Conservation (phyloP, 2,888 invertebrate species). For the Ganaspis brasiliensis region DNA sequence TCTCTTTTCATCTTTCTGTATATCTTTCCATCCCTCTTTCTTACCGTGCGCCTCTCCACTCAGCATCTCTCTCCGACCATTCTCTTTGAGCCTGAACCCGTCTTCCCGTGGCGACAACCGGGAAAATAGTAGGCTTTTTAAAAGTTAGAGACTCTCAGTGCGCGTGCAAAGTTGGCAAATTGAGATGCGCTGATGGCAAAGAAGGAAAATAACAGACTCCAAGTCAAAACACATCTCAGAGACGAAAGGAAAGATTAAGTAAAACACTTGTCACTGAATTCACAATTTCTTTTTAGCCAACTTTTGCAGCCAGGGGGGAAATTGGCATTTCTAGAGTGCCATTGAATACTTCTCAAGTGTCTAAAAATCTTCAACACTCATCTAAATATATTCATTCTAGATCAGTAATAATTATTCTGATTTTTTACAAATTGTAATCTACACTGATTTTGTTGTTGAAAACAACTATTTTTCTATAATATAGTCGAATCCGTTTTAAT, state of each 20-base stretch:
- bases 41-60: background rate
- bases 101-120: constrained; percentile 18
- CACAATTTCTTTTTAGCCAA: constrained; percentile 26
- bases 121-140: constrained; percentile 42
- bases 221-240: constrained; percentile 38
- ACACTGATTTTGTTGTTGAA: too few species aligned
- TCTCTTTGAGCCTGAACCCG: background rate
- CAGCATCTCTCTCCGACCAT: background rate
- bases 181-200: constrained; percentile 37
- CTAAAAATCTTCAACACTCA: background rate
- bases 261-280: constrained; percentile 44
- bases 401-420: too few species aligned
- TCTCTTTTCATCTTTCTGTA: constrained; percentile 43
- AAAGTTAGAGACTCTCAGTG: constrained; percentile 31
- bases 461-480: too few species aligned
- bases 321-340: background rate
- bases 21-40: constrained; percentile 10
- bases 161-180: constrained; percentile 29
- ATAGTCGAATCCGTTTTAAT: too few species aligned
- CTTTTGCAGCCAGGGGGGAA: background rate
- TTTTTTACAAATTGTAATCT: too few species aligned
- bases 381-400: background rate
- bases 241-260: constrained; percentile 42
- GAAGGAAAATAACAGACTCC: constrained; percentile 38
- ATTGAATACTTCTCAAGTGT: background rate